Conservation (phyloP, 1,140 invertebrate species). For the Drosophila bifasciata region DNA sequence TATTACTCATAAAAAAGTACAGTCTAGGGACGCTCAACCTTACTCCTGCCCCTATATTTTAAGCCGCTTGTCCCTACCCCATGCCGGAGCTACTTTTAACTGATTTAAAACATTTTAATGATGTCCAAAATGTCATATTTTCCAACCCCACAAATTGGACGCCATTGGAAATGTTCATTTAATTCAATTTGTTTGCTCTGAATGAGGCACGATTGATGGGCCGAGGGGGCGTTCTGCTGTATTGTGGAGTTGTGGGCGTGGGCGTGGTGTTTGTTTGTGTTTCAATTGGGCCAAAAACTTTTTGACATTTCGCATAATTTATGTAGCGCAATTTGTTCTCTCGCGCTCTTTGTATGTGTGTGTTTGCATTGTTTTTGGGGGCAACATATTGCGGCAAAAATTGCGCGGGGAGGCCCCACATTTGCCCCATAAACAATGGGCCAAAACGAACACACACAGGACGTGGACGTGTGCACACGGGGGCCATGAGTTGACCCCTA, state of each 20-base stretch:
- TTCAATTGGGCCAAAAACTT: constrained; percentile 58
- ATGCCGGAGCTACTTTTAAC: not conserved
- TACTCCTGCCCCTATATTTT: too few relatives aligned
- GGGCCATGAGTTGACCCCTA: constrained; percentile 68
- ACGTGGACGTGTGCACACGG: constrained; percentile 4
- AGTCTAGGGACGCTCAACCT: too few relatives aligned
- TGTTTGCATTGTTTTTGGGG: constrained; percentile 37
- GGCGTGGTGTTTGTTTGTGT: constrained; percentile 22
- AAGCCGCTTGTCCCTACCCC: not conserved
- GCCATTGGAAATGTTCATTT: constrained; percentile 17
- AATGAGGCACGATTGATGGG: not conserved
- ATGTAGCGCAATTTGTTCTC: constrained; percentile 58
- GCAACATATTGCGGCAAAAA: constrained; percentile 53
- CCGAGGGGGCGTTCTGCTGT: constrained; percentile 9
- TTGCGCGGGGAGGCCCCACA: constrained; percentile 21
- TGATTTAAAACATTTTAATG: constrained; percentile 2
- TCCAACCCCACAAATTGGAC: constrained; percentile 6
- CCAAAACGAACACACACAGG: constrained; percentile 22
- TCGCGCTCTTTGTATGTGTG: not conserved
- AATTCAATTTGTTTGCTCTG: constrained; percentile 34
- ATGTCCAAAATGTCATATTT: not conserved
- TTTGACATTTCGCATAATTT: constrained; percentile 66
- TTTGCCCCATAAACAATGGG: constrained; percentile 76
- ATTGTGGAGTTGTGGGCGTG: not conserved
- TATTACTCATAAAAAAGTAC: too few relatives aligned